Evolutionary conservation across 2,888 invertebrate genomes (phyloP).

Genomic region (Hemistola chrysoprasaria): DNA sequence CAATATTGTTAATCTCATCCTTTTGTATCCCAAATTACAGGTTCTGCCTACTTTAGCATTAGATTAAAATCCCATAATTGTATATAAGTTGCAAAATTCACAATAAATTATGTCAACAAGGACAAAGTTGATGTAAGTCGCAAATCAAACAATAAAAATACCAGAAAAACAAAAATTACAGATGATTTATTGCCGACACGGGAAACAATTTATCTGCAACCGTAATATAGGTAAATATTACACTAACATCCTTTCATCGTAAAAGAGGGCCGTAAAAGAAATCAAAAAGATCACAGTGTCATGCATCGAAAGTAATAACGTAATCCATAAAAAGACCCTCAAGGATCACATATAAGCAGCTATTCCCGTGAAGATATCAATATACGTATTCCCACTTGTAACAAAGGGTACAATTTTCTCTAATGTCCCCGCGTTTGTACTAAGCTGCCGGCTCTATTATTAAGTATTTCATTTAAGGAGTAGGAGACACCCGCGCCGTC

Average conservation of each 20-base stretch:
- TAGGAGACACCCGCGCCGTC: slow-evolving; percentile 53
- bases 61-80: too few species aligned
- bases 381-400: slow-evolving; percentile 46
- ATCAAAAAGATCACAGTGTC: slow-evolving; percentile 7
- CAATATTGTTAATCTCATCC: too few species aligned
- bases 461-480: slow-evolving; percentile 72
- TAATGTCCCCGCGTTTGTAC: slow-evolving; percentile 52
- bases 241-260: slow-evolving; percentile 1
- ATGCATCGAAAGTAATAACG: slow-evolving; percentile 10
- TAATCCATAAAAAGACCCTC: slow-evolving; percentile 13
- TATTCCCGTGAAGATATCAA: slow-evolving; percentile 40
- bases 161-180: too few species aligned
- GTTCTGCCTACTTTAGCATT: too few species aligned
- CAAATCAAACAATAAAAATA: too few species aligned
- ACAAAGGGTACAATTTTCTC: slow-evolving; percentile 54
- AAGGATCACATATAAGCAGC: slow-evolving; percentile 23
- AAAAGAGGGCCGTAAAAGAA: slow-evolving; percentile 5
- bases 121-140: too few species aligned
- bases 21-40: too few species aligned
- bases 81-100: too few species aligned
- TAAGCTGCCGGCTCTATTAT: slow-evolving; percentile 65
- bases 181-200: too few species aligned
- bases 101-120: too few species aligned
- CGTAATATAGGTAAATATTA: neutral
- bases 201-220: too few species aligned